These are phyloP conservation scores for Ailuropoda melanoleuca DNA, from an alignment of 2,113 vertebrate genomes.

Conservation along the genomic window DNA sequence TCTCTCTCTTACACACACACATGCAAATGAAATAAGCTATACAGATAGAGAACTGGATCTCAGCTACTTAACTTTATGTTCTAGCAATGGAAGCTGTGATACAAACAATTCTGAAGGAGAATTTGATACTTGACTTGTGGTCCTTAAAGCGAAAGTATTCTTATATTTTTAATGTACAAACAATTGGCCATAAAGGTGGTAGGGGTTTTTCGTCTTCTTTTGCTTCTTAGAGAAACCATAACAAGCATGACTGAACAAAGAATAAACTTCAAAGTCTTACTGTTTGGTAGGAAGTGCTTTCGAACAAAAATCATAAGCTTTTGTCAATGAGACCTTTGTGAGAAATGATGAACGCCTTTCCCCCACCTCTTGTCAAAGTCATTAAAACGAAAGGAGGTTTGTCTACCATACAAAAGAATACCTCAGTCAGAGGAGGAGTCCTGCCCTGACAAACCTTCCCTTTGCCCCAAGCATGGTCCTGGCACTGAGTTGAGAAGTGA, in stretches of 20 bases:
- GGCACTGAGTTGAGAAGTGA: slow-evolving; percentile 48
- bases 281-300: slow-evolving; percentile 84
- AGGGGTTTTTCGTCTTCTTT: slow-evolving; percentile 38
- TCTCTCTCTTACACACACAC: neutral
- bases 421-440: slow-evolving; percentile 68
- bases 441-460: slow-evolving; percentile 75
- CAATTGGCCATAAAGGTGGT: slow-evolving; percentile 65
- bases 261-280: slow-evolving; percentile 84
- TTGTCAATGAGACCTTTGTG: slow-evolving; percentile 86
- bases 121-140: neutral
- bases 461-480: slow-evolving; percentile 68
- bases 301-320: slow-evolving; percentile 81
- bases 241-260: slow-evolving; percentile 84
- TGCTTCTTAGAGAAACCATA: slow-evolving; percentile 64
- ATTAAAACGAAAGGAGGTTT: slow-evolving; percentile 76
- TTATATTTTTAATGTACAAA: slow-evolving; percentile 53
- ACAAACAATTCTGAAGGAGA: neutral
- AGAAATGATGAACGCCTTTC: slow-evolving; percentile 50
- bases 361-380: slow-evolving; percentile 77
- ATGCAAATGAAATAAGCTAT: neutral
- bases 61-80: neutral
- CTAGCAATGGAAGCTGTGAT: neutral
- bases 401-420: slow-evolving; percentile 73
- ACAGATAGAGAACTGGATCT: neutral
- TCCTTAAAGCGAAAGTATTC: slow-evolving; percentile 14